Percentiles rank a stretch among this genome's conserved stretches.
Conservation (phyloP, 1,140 invertebrate genomes). For the Drosophila neocordata region DNA sequence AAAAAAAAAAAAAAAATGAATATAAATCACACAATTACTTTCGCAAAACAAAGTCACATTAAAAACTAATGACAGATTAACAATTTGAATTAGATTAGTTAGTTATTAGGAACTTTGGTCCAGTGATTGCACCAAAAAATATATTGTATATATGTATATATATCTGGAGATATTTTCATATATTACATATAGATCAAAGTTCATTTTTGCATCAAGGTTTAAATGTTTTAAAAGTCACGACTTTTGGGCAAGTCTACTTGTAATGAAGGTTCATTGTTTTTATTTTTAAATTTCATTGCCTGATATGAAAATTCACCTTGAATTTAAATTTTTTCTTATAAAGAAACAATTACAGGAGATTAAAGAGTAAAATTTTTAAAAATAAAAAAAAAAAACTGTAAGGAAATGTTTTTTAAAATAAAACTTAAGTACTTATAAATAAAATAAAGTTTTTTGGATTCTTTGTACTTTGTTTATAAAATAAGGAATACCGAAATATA, state of each 20-base stretch:
- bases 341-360: not conserved
- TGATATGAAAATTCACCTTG: not conserved
- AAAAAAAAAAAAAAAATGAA: conserved; percentile 34
- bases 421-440: too few relatives aligned
- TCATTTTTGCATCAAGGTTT: not conserved
- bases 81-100: conserved; percentile 19
- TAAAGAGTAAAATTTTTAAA: not conserved
- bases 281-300: not conserved
- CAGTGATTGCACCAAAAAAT: not conserved
- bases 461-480: too few relatives aligned
- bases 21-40: conserved; percentile 26
- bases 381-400: not conserved
- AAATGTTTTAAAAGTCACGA: not conserved
- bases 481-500: too few relatives aligned
- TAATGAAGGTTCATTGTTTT: conserved; percentile 39
- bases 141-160: not conserved
- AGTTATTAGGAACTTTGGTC: conserved; percentile 1
- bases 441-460: too few relatives aligned
- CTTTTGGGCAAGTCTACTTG: conserved; percentile 33
- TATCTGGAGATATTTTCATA: too few relatives aligned
- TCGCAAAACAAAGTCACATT: conserved; percentile 30
- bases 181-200: conserved; percentile 4
- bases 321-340: not conserved
- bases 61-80: conserved; percentile 42
- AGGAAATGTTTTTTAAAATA: too few relatives aligned